Evolutionary conservation across 2,113 vertebrate genomes (phyloP), one percentile per base, ranked within the genome.

Genomic region (Heteronetta atricapilla): DNA sequence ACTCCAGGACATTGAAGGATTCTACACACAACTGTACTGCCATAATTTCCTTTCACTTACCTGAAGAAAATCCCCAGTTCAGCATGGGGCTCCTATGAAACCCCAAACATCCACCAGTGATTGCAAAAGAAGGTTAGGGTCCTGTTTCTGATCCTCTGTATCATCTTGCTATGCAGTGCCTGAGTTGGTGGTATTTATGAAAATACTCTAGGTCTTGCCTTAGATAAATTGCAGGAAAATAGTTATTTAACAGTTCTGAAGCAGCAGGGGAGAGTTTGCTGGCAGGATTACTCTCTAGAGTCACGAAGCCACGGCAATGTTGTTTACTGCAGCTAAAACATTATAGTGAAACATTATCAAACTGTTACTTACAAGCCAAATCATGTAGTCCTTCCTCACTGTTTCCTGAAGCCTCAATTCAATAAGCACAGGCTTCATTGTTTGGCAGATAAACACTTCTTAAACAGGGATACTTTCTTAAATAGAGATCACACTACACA

Each of bases 121-220:
- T 44, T 53, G 15, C 38, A 90, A 73, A 68, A 23, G 10, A 62
- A 91, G 25, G 14, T 88, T 85, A 72, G 14, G 14, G n/a, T 48
- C 85, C 22, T 53, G 33, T 64, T 69, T 55, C 4, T 75, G 29
- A 60, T 64, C 6, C 5, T 73, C 19, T 33, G 2, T 16, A 69
- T 18, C 8, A 52, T 38, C 63, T 80, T 64, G 16, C 42, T 68
- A 17, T 11, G 40, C 13, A 38, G 4, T 5, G 5, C 6, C 17
- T 29, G 25, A 52, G 11, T 52, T 69, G 10, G 34, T 83, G 10
- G 13, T 0, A 0, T 23, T 80, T 38, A 15, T 69, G 26, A 69
- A 86, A 90, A 70, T 19, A 62, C 16, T 86, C 52, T 1, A 66
- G 5, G 36, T 77, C 68, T 77, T 50, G 6, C 38, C 28, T 67